These are phyloP conservation scores for Melanostigma gelatinosum DNA, from an alignment of 2,113 vertebrate species.

Conservation along the genomic window DNA sequence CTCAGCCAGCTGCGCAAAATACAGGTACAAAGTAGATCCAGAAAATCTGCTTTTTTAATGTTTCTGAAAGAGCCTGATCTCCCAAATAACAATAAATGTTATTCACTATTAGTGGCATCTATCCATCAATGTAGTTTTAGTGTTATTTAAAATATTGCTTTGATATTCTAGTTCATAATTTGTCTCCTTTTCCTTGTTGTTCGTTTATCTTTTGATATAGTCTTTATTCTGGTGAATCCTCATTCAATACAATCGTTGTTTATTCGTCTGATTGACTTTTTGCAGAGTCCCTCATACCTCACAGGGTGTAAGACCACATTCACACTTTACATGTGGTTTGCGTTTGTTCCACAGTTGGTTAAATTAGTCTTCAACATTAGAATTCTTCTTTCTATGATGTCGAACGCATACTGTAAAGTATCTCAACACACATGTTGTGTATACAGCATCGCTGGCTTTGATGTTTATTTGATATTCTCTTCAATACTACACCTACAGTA, in stretches of 20 bases:
- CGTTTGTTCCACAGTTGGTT: neutral
- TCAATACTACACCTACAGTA: constrained; percentile 21
- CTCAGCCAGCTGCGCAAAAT: constrained; percentile 91
- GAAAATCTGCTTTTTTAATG: neutral
- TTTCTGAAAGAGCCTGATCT: neutral
- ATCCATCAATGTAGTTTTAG: neutral
- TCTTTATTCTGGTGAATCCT: neutral
- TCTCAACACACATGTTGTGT: neutral
- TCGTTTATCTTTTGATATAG: neutral
- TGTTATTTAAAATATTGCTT: neutral
- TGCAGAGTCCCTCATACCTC: neutral
- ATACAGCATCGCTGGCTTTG: constrained; percentile 1
- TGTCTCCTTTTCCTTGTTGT: neutral
- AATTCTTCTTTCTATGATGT: neutral
- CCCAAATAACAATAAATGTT: neutral
- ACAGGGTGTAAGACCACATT: neutral
- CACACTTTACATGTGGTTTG: neutral
- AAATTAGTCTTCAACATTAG: neutral
- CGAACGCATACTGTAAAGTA: neutral
- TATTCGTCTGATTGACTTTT: neutral
- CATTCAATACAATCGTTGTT: constrained; percentile 1
- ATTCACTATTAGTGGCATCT: neutral
- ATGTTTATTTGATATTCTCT: constrained; percentile 52
- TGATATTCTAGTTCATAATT: neutral
- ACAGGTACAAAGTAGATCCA: constrained; percentile 83